These are phyloP conservation scores for Cyanoliseus patagonus DNA, from an alignment of 2,113 vertebrate species.

Conservation along the genomic window DNA sequence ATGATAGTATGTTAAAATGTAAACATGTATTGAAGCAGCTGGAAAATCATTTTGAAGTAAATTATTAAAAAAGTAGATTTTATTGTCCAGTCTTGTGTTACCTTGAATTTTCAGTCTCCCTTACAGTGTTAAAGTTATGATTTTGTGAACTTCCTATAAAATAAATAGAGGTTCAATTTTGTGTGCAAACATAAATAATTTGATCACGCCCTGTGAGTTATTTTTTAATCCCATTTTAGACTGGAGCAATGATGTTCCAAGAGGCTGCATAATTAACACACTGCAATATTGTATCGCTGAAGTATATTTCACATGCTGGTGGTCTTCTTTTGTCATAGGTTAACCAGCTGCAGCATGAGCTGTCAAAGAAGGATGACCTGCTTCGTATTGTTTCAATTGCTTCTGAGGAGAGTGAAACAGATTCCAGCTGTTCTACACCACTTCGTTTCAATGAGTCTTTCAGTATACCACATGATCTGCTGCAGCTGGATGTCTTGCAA, in stretches of 20 bases:
- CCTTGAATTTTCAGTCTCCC: neutral
- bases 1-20: neutral
- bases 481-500: conserved; percentile 90
- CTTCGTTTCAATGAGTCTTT: conserved; percentile 78
- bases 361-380: conserved; percentile 93
- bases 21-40: neutral
- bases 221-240: neutral
- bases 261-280: neutral
- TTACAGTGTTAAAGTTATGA: neutral
- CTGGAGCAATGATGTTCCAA: neutral
- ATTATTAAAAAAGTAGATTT: neutral
- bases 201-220: neutral
- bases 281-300: neutral
- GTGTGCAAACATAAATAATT: neutral
- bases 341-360: conserved; percentile 94
- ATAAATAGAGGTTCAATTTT: neutral
- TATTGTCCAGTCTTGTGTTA: neutral
- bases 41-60: neutral
- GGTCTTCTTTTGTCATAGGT: conserved; percentile 75
- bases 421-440: conserved; percentile 90
- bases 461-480: conserved; percentile 72
- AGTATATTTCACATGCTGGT: neutral
- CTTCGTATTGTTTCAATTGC: conserved; percentile 91
- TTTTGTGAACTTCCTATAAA: neutral
- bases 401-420: conserved; percentile 93